These are phyloP conservation scores for Fopius arisanus DNA, from an alignment of 1,140 invertebrate species.

Conservation along the genomic window DNA sequence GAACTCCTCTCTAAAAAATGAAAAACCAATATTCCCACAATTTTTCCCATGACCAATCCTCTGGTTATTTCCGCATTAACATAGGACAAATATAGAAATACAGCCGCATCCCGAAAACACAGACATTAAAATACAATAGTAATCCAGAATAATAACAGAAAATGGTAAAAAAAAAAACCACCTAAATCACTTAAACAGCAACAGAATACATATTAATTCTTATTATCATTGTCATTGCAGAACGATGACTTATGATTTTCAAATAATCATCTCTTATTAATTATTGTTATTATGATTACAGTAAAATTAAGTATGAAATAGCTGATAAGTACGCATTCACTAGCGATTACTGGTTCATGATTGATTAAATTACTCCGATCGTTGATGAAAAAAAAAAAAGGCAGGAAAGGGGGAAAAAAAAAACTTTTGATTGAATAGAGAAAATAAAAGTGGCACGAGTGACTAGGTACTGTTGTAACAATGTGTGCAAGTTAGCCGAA, in stretches of 20 bases:
- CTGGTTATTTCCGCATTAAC: background rate
- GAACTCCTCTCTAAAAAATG: background rate
- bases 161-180: background rate
- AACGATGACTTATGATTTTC: slow-evolving; percentile 15
- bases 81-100: slow-evolving; percentile 1
- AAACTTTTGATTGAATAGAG: background rate
- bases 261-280: slow-evolving; percentile 29
- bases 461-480: slow-evolving; percentile 28
- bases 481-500: slow-evolving; percentile 16
- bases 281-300: slow-evolving; percentile 38
- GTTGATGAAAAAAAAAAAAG: background rate
- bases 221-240: slow-evolving; percentile 24
- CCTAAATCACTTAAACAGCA: slow-evolving; percentile 5
- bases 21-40: background rate
- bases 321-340: slow-evolving; percentile 43
- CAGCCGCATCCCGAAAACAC: background rate
- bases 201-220: slow-evolving; percentile 22
- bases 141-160: background rate
- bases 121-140: background rate
- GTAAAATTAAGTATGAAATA: slow-evolving; percentile 43
- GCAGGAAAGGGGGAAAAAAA: slow-evolving; percentile 4
- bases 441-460: slow-evolving; percentile 21
- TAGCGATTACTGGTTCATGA: slow-evolving; percentile 37
- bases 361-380: slow-evolving; percentile 20
- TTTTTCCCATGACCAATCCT: background rate